A percentile compares a stretch with the other conserved stretches of the same genome.
Evolutionary conservation across 2,888 invertebrate genomes (phyloP).

Genomic region (Limenitis camilla): DNA sequence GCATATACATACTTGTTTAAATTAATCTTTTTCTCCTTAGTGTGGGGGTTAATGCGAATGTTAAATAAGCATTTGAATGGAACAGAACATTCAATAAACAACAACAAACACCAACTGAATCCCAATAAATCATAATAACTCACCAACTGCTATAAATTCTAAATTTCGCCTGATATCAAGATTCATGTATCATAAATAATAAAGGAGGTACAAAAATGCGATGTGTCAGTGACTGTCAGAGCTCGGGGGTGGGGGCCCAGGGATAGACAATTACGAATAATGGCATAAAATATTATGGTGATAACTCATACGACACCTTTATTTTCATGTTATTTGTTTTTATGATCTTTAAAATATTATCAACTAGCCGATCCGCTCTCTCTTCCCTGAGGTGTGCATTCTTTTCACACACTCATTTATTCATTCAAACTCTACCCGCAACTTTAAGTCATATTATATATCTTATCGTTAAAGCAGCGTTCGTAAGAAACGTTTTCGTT

Average conservation of each 20-base stretch:
- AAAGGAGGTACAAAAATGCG: slow-evolving; percentile 18
- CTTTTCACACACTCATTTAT: too few species aligned
- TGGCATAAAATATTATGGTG: not conserved
- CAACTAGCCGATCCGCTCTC: too few species aligned
- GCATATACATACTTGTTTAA: too few species aligned
- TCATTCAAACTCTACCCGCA: too few species aligned
- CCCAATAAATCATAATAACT: slow-evolving; percentile 2
- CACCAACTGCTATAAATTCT: slow-evolving; percentile 14
- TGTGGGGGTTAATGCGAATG: too few species aligned
- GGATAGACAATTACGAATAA: not conserved
- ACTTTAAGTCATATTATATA: too few species aligned
- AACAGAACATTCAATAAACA: not conserved
- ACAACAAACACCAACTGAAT: slow-evolving; percentile 3
- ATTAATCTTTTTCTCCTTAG: too few species aligned
- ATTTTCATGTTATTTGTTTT: not conserved
- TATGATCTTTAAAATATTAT: too few species aligned
- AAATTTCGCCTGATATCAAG: slow-evolving; percentile 18
- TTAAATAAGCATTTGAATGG: too few species aligned
- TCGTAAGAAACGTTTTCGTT: too few species aligned
- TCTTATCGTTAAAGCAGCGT: too few species aligned
- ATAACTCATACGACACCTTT: not conserved
- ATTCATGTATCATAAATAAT: slow-evolving; percentile 22
- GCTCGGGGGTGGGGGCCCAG: not conserved
- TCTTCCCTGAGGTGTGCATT: too few species aligned
- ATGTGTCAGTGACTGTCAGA: slow-evolving; percentile 4